Conservation (phyloP, 2,797 vertebrate species). For the Clarias fuscus region DNA sequence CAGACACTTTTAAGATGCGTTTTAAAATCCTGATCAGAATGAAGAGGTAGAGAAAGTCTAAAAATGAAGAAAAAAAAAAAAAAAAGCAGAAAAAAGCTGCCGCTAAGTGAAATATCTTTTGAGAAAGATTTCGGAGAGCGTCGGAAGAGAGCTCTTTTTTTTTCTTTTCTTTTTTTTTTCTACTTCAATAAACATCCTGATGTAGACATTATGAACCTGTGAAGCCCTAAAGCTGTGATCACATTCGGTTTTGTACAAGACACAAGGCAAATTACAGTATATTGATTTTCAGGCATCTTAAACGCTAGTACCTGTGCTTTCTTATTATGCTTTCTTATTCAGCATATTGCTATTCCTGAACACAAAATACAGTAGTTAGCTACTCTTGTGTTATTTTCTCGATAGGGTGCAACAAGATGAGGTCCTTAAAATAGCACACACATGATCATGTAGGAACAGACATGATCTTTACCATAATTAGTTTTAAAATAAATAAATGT, state of each 20-base stretch:
- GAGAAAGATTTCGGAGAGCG: not conserved
- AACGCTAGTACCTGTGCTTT: not conserved
- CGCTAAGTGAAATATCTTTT: slow-evolving; percentile 14
- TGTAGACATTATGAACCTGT: not conserved
- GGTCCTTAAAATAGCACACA: not conserved
- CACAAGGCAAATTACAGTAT: not conserved
- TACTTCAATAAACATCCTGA: not conserved
- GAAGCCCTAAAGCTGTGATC: not conserved
- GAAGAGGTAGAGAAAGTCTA: slow-evolving; percentile 20
- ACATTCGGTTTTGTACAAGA: not conserved
- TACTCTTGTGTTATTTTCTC: not conserved
- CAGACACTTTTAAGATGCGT: slow-evolving; percentile 58
- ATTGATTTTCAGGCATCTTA: not conserved
- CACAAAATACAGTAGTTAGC: not conserved
- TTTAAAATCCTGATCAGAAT: slow-evolving; percentile 57
- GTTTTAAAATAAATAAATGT: not conserved
- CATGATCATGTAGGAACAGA: not conserved
- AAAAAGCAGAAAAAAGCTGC: not conserved
- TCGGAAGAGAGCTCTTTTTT: not conserved
- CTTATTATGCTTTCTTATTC: not conserved
- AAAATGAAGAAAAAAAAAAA: not conserved
- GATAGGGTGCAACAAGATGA: too few relatives aligned
- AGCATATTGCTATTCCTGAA: not conserved
- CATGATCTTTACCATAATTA: not conserved
- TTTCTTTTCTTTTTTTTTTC: not conserved